phyloP scores from a whole-genome alignment of 2,888 invertebrate species.

The Cyclophora punctaria region DNA sequence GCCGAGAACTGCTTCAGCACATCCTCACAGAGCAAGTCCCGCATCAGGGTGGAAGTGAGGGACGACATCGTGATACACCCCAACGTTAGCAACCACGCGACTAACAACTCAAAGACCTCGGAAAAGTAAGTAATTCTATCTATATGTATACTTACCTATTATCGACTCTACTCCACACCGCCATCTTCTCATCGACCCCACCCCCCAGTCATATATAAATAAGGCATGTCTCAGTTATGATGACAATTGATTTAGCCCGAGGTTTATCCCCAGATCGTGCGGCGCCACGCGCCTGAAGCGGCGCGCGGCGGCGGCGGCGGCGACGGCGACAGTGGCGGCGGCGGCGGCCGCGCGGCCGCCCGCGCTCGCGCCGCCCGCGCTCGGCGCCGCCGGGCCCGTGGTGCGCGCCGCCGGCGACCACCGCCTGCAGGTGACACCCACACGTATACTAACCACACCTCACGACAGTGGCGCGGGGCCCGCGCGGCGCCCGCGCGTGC shows the following conservation, averaged over 20 bases:
- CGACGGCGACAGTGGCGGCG: conserved; percentile 3
- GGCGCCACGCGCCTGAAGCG: conserved; percentile 15
- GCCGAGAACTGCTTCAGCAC: conserved; percentile 80
- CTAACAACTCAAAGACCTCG: conserved; percentile 24
- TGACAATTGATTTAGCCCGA: conserved; percentile 1
- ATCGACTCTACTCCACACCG: too few species aligned
- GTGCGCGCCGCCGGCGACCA: conserved; percentile 59
- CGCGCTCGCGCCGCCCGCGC: conserved; percentile 31
- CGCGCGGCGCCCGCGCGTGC: too few species aligned
- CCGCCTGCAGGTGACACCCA: conserved; percentile 54
- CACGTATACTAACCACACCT: too few species aligned
- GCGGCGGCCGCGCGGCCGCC: conserved; percentile 7
- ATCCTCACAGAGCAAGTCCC: conserved; percentile 85
- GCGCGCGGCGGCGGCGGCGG: not conserved
- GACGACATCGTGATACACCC: conserved; percentile 78
- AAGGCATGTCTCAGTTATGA: too few species aligned
- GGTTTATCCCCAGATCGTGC: conserved; percentile 51
- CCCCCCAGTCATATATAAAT: too few species aligned
- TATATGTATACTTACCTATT: not conserved
- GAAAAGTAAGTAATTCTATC: conserved; percentile 35
- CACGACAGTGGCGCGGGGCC: too few species aligned
- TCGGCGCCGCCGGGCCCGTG: conserved; percentile 59
- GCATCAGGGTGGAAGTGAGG: conserved; percentile 85
- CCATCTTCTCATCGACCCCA: too few species aligned
- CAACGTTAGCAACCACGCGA: conserved; percentile 68